Evolutionary conservation across 2,113 vertebrate species (phyloP).

Genomic region (Micromys minutus): DNA sequence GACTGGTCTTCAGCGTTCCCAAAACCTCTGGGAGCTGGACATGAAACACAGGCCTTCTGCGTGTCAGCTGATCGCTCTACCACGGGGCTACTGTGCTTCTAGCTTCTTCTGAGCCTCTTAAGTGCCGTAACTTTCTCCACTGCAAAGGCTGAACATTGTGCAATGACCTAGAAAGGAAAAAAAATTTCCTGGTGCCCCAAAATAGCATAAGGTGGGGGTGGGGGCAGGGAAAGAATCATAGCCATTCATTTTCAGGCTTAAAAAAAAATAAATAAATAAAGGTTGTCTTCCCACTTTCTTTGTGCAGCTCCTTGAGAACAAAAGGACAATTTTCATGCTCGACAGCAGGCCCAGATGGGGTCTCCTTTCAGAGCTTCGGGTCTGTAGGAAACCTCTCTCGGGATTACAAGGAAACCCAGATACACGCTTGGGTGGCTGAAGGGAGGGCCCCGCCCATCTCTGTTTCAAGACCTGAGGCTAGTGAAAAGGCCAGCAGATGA

Average conservation of each 20-base stretch:
- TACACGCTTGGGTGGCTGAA: slow-evolving; percentile 80
- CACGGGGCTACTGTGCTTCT: background rate
- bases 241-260: slow-evolving; percentile 25
- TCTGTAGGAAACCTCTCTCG: slow-evolving; percentile 43
- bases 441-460: slow-evolving; percentile 32
- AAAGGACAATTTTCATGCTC: slow-evolving; percentile 57
- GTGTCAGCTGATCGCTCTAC: background rate
- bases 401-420: slow-evolving; percentile 78
- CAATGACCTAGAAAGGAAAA: background rate
- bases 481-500: slow-evolving; percentile 86
- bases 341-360: slow-evolving; percentile 39
- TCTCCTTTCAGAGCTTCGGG: slow-evolving; percentile 48
- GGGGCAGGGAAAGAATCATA: slow-evolving; percentile 7
- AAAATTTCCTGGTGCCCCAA: background rate
- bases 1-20: too few relatives aligned
- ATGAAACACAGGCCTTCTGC: background rate
- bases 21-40: background rate
- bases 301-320: slow-evolving; percentile 35
- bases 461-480: slow-evolving; percentile 85
- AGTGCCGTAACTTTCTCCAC: background rate
- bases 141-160: background rate
- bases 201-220: slow-evolving; percentile 4
- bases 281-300: slow-evolving; percentile 37
- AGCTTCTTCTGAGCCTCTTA: background rate
- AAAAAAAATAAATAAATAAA: slow-evolving; percentile 20